These are phyloP conservation scores for Nematolebias whitei DNA, from an alignment of 2,113 vertebrate genomes.

Conservation along the genomic window DNA sequence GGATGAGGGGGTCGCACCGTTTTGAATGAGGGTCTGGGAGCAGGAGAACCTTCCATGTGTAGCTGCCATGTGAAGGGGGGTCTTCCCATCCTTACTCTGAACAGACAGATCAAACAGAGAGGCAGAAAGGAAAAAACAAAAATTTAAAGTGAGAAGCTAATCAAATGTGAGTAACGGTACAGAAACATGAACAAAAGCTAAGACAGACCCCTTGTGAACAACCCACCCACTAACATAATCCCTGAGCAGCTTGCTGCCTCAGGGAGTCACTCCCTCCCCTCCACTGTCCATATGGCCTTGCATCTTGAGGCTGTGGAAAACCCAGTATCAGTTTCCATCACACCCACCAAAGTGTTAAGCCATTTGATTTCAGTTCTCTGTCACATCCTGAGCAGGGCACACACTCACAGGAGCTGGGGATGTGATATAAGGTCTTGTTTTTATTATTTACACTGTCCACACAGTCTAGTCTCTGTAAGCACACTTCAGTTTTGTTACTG, in stretches of 20 bases:
- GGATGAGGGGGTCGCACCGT: slow-evolving; percentile 80
- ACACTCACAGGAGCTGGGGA: neutral
- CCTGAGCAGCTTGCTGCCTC: slow-evolving; percentile 67
- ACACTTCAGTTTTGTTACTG: neutral
- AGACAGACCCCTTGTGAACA: slow-evolving; percentile 8
- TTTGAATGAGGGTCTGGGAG: slow-evolving; percentile 97
- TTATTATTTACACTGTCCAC: neutral
- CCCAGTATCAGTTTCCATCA: slow-evolving; percentile 56
- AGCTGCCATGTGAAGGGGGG: slow-evolving; percentile 96
- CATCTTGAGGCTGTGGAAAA: slow-evolving; percentile 52
- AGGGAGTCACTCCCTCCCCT: slow-evolving; percentile 39
- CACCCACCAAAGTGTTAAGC: slow-evolving; percentile 42
- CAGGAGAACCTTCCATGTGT: slow-evolving; percentile 97
- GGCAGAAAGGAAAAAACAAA: neutral
- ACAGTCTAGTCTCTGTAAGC: neutral
- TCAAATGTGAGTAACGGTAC: too few species aligned
- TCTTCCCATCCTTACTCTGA: slow-evolving; percentile 97
- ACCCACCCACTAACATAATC: slow-evolving; percentile 35
- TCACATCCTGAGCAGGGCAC: neutral
- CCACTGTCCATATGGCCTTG: slow-evolving; percentile 59
- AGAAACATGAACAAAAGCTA: slow-evolving; percentile 16
- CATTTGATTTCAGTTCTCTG: slow-evolving; percentile 13
- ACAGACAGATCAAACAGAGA: slow-evolving; percentile 32
- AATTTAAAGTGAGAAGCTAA: too few species aligned
- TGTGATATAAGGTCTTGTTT: neutral